Conservation (phyloP, 2,113 vertebrate genomes). For the Pachypanchax playfairii region DNA sequence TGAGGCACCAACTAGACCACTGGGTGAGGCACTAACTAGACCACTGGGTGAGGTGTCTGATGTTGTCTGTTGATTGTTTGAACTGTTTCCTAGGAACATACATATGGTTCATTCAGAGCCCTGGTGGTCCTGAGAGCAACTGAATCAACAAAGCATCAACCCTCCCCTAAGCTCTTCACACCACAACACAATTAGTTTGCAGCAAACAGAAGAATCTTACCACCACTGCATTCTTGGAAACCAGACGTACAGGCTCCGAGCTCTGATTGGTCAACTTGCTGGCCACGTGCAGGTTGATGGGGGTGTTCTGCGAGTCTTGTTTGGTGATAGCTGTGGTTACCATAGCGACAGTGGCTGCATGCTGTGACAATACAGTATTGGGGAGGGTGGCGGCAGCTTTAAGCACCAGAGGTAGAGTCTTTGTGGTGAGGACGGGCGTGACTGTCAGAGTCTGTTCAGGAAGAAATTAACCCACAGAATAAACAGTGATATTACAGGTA, state of each 20-base stretch:
- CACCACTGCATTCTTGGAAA: constrained; percentile 96
- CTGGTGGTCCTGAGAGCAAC: background rate
- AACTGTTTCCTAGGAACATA: no score
- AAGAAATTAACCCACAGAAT: constrained; percentile 20
- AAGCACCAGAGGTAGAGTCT: constrained; percentile 99
- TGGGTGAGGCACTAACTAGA: no score
- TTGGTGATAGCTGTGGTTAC: constrained; percentile 95
- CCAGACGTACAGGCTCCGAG: constrained; percentile 90
- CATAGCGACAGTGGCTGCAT: constrained; percentile 94
- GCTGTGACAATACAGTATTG: constrained; percentile 87
- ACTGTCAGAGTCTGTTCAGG: constrained; percentile 88
- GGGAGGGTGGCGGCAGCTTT: constrained; percentile 94
- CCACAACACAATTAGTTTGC: constrained; percentile 6
- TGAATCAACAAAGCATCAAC: background rate
- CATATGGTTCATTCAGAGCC: no score
- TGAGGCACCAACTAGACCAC: no score
- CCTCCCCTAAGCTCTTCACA: constrained; percentile 4
- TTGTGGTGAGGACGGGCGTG: constrained; percentile 94
- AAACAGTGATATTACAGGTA: background rate
- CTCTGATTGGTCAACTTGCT: constrained; percentile 91
- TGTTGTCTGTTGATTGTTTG: no score
- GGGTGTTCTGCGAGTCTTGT: constrained; percentile 90
- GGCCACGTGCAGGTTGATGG: constrained; percentile 96
- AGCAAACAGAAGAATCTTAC: constrained; percentile 79
- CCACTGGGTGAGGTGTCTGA: no score